Base-by-base conservation (phyloP, 1,140 invertebrate species). In the Panagrolaimus sp. region DNA sequence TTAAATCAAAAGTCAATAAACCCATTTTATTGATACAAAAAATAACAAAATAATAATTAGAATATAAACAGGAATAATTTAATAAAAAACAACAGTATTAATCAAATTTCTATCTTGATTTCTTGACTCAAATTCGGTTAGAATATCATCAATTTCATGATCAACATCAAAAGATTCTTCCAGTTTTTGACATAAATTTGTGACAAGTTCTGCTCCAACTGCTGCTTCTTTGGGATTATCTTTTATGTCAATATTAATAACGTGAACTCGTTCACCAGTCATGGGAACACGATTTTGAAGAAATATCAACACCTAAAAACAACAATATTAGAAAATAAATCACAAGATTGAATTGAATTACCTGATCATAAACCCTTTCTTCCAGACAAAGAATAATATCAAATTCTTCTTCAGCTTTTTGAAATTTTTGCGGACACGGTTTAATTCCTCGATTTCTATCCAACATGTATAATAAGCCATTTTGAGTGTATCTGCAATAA, bases 221-320 rank as follows among this genome's bases (percentile, higher is more conserved):
- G 95, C 95, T 0, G 96, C 96, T 84, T 99, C 96, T 86, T 99
- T 96, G 71, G 98, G 94, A 85, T 98, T 99, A 87, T 99, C 96
- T 84, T 94, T 93, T 83, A 99, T 96, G 82, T 99, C 95, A 76
- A 99, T 91, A 84, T 99, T 99, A 32, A 99, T 91, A 14, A 99
- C 88, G 87, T 99, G 96, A 1, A 93, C 93, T 9, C 91, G 90
- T 15, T 81, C 70, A 26, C 83, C 76, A 14, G 83, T 76, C 9
- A 71, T 73, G 32, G 79, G 76, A 26, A 83, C 80, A 55, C 84
- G 71, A 24, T 62, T 83, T 62, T 86, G 85, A 43, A 87, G 71
- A 67, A 71, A 71, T 14, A 83, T 79, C 1, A 83, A 55, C 17
- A 83, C 73, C 81, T 81, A 44, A 52, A 69, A 71, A 17, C 10